phyloP scores from a whole-genome alignment of 2,888 invertebrate genomes.

The Slavum lentiscoides region DNA sequence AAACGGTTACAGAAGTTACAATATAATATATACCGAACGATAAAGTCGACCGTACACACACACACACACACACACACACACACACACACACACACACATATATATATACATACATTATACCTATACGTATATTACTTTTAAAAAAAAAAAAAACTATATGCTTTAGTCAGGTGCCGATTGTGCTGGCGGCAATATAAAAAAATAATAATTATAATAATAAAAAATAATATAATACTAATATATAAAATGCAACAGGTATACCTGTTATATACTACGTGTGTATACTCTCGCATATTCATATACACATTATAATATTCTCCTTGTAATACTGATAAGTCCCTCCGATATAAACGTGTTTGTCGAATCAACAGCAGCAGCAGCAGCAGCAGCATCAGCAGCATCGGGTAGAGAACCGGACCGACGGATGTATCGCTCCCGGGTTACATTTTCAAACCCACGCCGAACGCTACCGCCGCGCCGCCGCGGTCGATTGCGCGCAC shows the following conservation, averaged over 20 bases:
- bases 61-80: no score
- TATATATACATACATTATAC: neutral
- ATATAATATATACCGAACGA: no score
- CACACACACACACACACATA: no score
- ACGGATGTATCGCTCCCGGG: slow-evolving; percentile 50
- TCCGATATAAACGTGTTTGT: slow-evolving; percentile 47
- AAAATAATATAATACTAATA: slow-evolving; percentile 17
- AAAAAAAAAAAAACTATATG: neutral
- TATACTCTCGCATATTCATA: neutral
- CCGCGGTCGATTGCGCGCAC: neutral
- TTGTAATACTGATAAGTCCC: slow-evolving; percentile 37
- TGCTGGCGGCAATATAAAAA: slow-evolving; percentile 2
- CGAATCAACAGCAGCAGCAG: slow-evolving; percentile 4
- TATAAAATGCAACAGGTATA: neutral
- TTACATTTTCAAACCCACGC: slow-evolving; percentile 51
- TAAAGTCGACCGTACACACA: no score
- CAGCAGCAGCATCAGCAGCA: slow-evolving; percentile 1
- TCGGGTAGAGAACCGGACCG: slow-evolving; percentile 34
- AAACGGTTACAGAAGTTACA: neutral
- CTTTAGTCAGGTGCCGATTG: slow-evolving; percentile 34
- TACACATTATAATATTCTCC: neutral
- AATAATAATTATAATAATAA: neutral
- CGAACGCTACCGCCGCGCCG: slow-evolving; percentile 1
- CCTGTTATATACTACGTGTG: neutral
- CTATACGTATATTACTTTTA: neutral